Evolutionary conservation across 2,797 vertebrate species (phyloP).

Genomic region (Enteromius fasciolatus): DNA sequence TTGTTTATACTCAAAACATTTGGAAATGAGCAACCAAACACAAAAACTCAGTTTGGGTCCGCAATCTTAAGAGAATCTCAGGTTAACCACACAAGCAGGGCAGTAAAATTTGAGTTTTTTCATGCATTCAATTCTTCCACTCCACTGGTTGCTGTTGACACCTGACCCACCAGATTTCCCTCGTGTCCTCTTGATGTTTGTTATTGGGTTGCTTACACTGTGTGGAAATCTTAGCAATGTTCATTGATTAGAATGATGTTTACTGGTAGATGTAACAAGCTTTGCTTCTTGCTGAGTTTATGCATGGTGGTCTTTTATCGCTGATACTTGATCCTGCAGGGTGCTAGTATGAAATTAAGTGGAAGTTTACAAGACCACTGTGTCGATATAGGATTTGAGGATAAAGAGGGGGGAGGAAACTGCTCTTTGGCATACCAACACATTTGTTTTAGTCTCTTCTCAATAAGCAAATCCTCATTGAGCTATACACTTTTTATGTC

Average conservation of each 20-base stretch:
- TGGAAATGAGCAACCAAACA: not conserved
- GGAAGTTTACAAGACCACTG: slow-evolving; percentile 40
- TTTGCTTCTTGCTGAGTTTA: slow-evolving; percentile 42
- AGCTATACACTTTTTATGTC: not conserved
- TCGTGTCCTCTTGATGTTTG: slow-evolving; percentile 34
- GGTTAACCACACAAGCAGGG: not conserved
- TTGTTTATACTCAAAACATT: not conserved
- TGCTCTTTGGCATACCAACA: not conserved
- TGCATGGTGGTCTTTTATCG: slow-evolving; percentile 19
- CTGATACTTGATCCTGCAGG: slow-evolving; percentile 42
- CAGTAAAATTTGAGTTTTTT: slow-evolving; percentile 4
- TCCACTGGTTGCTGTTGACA: slow-evolving; percentile 47
- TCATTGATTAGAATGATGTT: slow-evolving; percentile 43
- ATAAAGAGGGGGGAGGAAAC: not conserved
- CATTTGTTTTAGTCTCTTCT: slow-evolving; percentile 2
- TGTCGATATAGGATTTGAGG: slow-evolving; percentile 15
- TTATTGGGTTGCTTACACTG: slow-evolving; percentile 44
- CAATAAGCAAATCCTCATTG: not conserved
- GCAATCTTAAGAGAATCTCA: not conserved
- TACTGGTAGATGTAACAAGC: slow-evolving; percentile 46
- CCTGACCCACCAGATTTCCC: slow-evolving; percentile 38
- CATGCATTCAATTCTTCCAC: slow-evolving; percentile 17
- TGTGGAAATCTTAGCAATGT: slow-evolving; percentile 38
- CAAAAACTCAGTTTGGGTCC: not conserved
- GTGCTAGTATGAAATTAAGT: slow-evolving; percentile 44